These are phyloP conservation scores for Heterotis niloticus DNA, from an alignment of 2,113 vertebrate species.

Conservation along the genomic window DNA sequence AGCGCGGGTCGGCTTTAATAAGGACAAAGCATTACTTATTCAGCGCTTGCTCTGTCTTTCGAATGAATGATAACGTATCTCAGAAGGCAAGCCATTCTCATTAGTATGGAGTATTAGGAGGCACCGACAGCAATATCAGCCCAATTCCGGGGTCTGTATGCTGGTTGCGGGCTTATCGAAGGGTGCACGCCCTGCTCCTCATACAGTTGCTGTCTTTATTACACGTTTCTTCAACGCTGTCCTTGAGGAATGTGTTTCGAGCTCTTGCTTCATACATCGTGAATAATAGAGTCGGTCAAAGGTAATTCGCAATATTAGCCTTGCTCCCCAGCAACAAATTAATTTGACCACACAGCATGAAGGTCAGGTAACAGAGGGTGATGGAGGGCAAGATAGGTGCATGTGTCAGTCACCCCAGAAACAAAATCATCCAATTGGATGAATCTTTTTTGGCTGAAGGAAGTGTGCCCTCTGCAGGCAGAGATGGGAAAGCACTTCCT, in stretches of 20 bases:
- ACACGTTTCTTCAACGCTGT: constrained; percentile 1
- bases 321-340: not conserved
- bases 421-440: constrained; percentile 13
- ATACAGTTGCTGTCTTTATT: constrained; percentile 6
- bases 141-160: not conserved
- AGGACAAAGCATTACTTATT: not conserved
- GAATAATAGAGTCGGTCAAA: constrained; percentile 13
- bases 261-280: not conserved
- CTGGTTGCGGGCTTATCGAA: constrained; percentile 9
- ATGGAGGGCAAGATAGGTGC: not conserved
- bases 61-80: constrained; percentile 3
- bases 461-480: not conserved
- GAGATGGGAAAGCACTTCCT: not conserved
- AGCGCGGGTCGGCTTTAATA: not conserved
- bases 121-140: not conserved
- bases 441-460: not conserved
- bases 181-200: not conserved
- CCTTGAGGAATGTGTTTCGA: not conserved
- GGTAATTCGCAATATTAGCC: constrained; percentile 8
- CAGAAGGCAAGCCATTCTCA: not conserved
- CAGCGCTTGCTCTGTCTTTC: not conserved
- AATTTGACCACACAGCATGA: constrained; percentile 13
- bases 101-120: constrained; percentile 6
- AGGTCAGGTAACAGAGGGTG: constrained; percentile 4
- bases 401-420: not conserved